Percentiles rank a stretch among this genome's conserved stretches.
Conservation (phyloP, 2,797 vertebrate genomes). For the Pachyuromys duprasi region DNA sequence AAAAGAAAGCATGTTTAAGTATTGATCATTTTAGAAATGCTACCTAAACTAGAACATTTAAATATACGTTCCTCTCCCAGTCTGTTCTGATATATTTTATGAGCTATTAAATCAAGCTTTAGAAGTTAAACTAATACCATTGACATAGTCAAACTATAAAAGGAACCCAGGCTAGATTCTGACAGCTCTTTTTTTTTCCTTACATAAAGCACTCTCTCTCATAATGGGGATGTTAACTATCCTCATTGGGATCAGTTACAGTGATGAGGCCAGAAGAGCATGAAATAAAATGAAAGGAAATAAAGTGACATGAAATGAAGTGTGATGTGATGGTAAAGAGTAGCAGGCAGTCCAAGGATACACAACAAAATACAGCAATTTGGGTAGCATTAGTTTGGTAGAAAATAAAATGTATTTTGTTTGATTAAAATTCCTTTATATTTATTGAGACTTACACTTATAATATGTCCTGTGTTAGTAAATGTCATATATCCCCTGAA, state of each 20-base stretch:
- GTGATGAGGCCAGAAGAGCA: neutral
- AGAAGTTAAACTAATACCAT: neutral
- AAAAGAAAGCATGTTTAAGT: neutral
- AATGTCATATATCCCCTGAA: neutral
- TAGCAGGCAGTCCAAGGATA: neutral
- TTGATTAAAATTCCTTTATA: neutral
- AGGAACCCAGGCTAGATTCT: neutral
- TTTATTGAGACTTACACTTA: conserved; percentile 27
- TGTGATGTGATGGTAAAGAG: neutral
- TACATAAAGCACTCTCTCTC: neutral
- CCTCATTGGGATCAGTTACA: neutral
- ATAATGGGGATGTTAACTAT: neutral
- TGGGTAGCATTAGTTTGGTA: neutral
- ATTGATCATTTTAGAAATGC: conserved; percentile 42
- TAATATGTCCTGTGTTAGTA: neutral
- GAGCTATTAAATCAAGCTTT: neutral
- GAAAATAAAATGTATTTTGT: neutral
- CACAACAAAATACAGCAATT: neutral
- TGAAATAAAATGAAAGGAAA: neutral
- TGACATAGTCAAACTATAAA: neutral
- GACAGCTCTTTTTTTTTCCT: neutral
- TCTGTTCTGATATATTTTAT: neutral
- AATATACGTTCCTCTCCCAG: neutral
- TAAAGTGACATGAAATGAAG: too few species aligned
- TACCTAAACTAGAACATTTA: neutral